phyloP scores from a whole-genome alignment of 2,113 vertebrate species.

The Dromas ardeola region DNA sequence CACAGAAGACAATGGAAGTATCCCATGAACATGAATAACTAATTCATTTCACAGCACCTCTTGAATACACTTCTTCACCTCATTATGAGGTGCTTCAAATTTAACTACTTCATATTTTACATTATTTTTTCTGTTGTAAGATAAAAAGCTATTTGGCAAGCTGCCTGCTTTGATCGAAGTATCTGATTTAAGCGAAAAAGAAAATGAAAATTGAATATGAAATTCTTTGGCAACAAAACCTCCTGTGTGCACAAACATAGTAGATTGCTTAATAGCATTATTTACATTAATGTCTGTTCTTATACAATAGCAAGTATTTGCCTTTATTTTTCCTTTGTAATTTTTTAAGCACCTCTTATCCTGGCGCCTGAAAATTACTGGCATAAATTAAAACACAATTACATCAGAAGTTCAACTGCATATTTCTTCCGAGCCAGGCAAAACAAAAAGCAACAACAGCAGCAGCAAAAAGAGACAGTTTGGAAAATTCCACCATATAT shows the following conservation, averaged over 20 bases:
- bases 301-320: not conserved
- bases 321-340: not conserved
- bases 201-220: not conserved
- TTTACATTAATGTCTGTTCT: not conserved
- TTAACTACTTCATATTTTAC: not conserved
- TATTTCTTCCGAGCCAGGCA: not conserved
- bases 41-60: not conserved
- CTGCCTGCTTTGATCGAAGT: not conserved
- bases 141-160: conserved; percentile 10
- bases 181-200: not conserved
- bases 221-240: not conserved
- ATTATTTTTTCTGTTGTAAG: not conserved
- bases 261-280: not conserved
- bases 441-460: not conserved
- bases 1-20: not conserved
- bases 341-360: not conserved
- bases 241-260: not conserved
- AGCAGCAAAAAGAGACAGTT: not conserved
- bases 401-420: not conserved
- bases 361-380: not conserved
- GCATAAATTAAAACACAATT: not conserved
- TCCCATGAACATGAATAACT: not conserved
- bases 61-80: not conserved
- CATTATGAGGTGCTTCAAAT: not conserved
- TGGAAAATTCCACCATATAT: not conserved